Percentiles rank a stretch among this genome's conserved stretches.
Conservation (phyloP, 2,888 invertebrate species). For the Entomobrya multifasciata region DNA sequence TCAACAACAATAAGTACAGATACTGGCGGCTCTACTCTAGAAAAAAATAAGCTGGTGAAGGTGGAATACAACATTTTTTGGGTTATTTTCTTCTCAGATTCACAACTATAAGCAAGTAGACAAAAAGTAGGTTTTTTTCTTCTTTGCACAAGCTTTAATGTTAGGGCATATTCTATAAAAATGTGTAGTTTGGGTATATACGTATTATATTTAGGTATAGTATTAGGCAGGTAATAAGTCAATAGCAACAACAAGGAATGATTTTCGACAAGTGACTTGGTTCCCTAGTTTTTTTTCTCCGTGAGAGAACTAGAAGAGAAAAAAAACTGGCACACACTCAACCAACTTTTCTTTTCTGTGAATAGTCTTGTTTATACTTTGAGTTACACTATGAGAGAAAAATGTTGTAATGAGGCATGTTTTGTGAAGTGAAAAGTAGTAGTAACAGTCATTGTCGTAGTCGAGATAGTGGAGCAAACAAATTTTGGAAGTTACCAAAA, state of each 20-base stretch:
- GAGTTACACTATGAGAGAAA: not conserved
- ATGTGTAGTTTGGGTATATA: no score
- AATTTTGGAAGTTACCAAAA: conserved; percentile 8
- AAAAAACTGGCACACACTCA: conserved; percentile 1
- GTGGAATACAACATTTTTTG: not conserved
- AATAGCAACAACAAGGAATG: not conserved
- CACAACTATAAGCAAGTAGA: no score
- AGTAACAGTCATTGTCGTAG: not conserved
- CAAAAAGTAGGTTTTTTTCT: no score
- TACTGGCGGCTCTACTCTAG: no score
- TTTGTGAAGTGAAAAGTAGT: not conserved
- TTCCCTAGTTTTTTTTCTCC: not conserved
- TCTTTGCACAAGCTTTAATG: no score
- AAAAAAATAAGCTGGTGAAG: not conserved
- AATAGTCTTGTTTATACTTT: no score
- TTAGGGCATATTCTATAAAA: no score
- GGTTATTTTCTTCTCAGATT: not conserved
- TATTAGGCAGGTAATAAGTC: no score
- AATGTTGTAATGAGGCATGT: conserved; percentile 25
- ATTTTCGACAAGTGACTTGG: conserved; percentile 21
- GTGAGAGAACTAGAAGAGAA: not conserved
- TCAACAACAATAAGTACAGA: not conserved
- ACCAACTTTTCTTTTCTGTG: not conserved
- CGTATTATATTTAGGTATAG: no score
- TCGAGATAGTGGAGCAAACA: not conserved